Percentiles rank a stretch among this genome's conserved stretches.
Evolutionary conservation across 37 sponge, comb jelly and placozoan genomes (phyloP).

Genomic region (Agelas oroides): DNA sequence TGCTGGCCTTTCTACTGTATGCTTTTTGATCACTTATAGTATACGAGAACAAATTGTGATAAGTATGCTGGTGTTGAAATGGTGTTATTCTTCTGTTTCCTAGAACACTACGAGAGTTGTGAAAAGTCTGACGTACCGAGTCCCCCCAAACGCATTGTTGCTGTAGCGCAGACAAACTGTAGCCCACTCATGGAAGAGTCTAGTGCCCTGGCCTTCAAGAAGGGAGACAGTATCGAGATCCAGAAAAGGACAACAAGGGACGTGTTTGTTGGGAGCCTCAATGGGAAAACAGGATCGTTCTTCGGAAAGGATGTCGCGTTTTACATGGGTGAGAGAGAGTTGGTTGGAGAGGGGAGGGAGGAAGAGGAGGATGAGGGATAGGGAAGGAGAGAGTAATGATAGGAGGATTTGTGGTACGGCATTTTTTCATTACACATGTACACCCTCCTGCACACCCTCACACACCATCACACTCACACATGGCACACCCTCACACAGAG

Average conservation of each 20-base stretch:
- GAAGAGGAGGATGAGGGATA: no score
- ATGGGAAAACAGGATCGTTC: constrained; percentile 56
- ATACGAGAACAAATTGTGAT: no score
- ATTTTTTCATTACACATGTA: not conserved
- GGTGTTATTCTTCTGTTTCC: no score
- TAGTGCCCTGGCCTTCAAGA: constrained; percentile 40
- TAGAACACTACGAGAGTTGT: no score
- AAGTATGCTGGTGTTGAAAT: no score
- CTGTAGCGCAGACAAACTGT: constrained; percentile 37
- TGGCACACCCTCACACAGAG: not conserved
- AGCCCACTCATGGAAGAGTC: constrained; percentile 6
- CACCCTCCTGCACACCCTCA: not conserved
- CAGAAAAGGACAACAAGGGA: not conserved
- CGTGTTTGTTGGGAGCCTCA: constrained; percentile 38
- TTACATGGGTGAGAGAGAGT: constrained; percentile 33
- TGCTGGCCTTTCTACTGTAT: no score
- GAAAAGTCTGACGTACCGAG: no score
- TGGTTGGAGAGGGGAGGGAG: no score
- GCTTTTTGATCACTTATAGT: no score
- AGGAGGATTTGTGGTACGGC: no score
- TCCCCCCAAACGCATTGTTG: not conserved
- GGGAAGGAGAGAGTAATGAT: no score
- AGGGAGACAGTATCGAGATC: constrained; percentile 45
- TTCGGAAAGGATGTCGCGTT: constrained; percentile 56
- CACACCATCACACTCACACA: no score